A percentile compares a stretch with the other conserved stretches of the same genome.
These are phyloP conservation scores for Brachirus orientalis DNA, from an alignment of 2,113 vertebrate genomes.

Conservation along the genomic window DNA sequence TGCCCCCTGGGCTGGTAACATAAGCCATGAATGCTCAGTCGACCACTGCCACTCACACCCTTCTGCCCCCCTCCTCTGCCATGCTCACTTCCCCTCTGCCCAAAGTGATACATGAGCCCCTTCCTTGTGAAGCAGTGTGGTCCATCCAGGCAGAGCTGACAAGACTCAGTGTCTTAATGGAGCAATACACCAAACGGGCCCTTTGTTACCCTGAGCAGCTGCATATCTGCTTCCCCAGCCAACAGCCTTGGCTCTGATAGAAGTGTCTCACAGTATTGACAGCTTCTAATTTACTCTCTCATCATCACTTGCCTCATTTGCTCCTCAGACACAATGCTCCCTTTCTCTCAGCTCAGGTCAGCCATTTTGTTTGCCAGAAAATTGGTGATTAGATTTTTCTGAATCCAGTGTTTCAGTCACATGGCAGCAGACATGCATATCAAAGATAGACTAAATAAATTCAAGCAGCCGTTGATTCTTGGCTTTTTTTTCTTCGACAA, in stretches of 20 bases:
- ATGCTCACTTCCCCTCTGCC: constrained; percentile 68
- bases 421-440: constrained; percentile 38
- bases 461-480: constrained; percentile 35
- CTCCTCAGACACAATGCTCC: constrained; percentile 71
- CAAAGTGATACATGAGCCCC: constrained; percentile 75
- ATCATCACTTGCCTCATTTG: constrained; percentile 79
- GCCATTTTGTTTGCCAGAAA: constrained; percentile 75
- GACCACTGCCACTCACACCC: constrained; percentile 71
- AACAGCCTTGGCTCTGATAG: constrained; percentile 75
- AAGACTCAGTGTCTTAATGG: constrained; percentile 82
- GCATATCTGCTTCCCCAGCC: constrained; percentile 74
- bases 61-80: constrained; percentile 63
- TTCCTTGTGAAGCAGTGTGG: constrained; percentile 70
- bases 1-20: constrained; percentile 66
- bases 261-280: constrained; percentile 78
- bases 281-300: constrained; percentile 80
- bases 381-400: constrained; percentile 61
- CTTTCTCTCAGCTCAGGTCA: constrained; percentile 72
- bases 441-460: constrained; percentile 58
- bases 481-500: constrained; percentile 33
- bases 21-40: constrained; percentile 74
- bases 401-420: constrained; percentile 56
- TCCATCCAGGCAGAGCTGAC: constrained; percentile 69
- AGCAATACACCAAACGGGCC: constrained; percentile 67
- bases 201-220: constrained; percentile 66